phyloP scores from a whole-genome alignment of 2,113 vertebrate genomes.

The Prionailurus bengalensis region DNA sequence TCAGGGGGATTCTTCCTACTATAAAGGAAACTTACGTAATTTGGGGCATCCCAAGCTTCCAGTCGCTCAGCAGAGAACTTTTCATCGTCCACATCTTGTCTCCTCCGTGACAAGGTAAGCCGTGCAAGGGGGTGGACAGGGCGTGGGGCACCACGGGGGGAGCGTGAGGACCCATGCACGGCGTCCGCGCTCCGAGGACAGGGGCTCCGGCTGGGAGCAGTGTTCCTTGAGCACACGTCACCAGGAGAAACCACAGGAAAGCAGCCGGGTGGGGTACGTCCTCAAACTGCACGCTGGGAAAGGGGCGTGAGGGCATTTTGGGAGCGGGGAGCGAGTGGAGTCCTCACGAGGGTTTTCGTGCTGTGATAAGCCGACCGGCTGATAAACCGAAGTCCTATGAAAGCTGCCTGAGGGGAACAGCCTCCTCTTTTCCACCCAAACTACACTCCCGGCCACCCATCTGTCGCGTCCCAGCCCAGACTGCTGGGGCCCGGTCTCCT shows the following conservation, averaged over 20 bases:
- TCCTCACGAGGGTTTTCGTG: rapidly evolving
- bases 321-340: rapidly evolving
- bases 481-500: rapidly evolving
- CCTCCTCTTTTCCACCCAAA: rapidly evolving
- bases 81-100: rapidly evolving
- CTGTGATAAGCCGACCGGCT: rapidly evolving
- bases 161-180: background rate
- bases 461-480: rapidly evolving
- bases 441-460: rapidly evolving
- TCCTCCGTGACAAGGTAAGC: background rate
- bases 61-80: background rate
- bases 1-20: rapidly evolving
- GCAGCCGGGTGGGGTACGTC: rapidly evolving
- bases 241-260: background rate
- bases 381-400: rapidly evolving
- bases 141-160: rapidly evolving
- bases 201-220: background rate
- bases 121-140: rapidly evolving
- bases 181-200: rapidly evolving
- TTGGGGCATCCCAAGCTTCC: too few species aligned
- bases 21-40: background rate
- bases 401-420: rapidly evolving
- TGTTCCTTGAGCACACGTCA: rapidly evolving
- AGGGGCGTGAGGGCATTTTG: rapidly evolving
- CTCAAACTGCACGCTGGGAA: rapidly evolving